Base-by-base conservation (phyloP, 2,113 vertebrate genomes). In the Illadopsis cleaveri region DNA sequence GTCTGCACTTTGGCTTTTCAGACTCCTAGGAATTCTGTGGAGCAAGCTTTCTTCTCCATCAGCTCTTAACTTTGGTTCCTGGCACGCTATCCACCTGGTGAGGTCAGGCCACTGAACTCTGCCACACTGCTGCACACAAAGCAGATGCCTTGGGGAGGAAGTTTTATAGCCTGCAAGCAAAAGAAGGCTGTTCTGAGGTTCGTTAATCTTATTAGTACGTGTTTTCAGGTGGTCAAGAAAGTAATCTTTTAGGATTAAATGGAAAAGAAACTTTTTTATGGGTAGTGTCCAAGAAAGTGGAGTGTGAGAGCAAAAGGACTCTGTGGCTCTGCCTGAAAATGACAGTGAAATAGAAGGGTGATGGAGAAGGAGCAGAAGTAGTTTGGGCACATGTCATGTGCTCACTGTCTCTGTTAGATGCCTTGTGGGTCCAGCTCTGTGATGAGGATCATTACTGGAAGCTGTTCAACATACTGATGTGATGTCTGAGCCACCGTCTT, bases 1-100 rank as follows among this genome's bases (percentile, higher is more conserved):
- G 2, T 44, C 60, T 95, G 94, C 94, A 83, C 92, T 96, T 90
- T 81, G 90, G n/a, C 75, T 94, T 95, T 93, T 86, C 68, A 66
- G 71, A 50, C 90, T 86, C 95, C 24, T 17, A 90, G 85, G 86
- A 90, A 68, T 93, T 96, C 42, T 77, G 54, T 66, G 76, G 60
- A 93, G 57, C 38, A 83, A 70, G 40, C 30, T 86, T 56, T 80
- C 66, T 86, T 47, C 76, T 81, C 4, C 50, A 22, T 18, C 71
- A 81, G 30, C 86, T 86, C 71, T 81, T 37, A 50, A 20, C 80
- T 78, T 70, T 18, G 64, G 42, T 4, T 92, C 30, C 60, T 94
- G 89, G 82, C 83, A 86, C 33, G 13, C 89, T 23, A 78, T 48
- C 21, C 22, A 25, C 72, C 31, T 20, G 24, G 1, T 25, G 44